Conservation (phyloP, 2,113 vertebrate genomes). For the Vidua macroura region DNA sequence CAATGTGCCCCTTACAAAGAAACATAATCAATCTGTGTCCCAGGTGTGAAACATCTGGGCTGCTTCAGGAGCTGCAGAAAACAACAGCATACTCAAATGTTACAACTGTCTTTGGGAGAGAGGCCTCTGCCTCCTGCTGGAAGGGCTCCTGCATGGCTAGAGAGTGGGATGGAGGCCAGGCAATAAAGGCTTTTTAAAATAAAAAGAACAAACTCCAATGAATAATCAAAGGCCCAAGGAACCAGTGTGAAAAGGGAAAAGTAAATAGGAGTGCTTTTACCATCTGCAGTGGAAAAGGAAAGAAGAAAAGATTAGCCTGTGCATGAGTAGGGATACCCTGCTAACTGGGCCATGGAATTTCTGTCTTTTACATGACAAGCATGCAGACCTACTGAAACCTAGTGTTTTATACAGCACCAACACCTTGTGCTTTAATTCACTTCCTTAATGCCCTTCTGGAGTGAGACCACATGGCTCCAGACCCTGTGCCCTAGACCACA, state of each 20-base stretch:
- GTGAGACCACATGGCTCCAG: neutral
- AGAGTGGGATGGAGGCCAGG: neutral
- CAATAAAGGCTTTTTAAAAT: neutral
- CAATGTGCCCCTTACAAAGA: neutral
- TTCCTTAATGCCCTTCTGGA: neutral
- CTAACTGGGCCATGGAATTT: neutral
- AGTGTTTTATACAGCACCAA: neutral
- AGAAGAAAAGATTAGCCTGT: neutral
- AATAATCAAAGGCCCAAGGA: neutral
- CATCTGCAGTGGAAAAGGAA: neutral
- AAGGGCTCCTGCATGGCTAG: neutral
- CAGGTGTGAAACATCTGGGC: neutral
- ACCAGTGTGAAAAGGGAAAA: neutral
- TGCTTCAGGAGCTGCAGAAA: neutral
- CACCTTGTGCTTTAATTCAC: neutral
- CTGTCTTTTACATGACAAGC: accelerated
- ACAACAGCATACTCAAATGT: neutral
- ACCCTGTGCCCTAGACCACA: neutral
- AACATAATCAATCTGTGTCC: neutral
- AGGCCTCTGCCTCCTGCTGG: neutral
- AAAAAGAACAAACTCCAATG: neutral
- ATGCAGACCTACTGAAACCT: neutral
- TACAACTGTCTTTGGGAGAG: neutral
- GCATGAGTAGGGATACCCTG: neutral
- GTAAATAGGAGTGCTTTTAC: neutral